phyloP scores from a whole-genome alignment of 2,797 vertebrate genomes.

The Aselliscus stoliczkanus region DNA sequence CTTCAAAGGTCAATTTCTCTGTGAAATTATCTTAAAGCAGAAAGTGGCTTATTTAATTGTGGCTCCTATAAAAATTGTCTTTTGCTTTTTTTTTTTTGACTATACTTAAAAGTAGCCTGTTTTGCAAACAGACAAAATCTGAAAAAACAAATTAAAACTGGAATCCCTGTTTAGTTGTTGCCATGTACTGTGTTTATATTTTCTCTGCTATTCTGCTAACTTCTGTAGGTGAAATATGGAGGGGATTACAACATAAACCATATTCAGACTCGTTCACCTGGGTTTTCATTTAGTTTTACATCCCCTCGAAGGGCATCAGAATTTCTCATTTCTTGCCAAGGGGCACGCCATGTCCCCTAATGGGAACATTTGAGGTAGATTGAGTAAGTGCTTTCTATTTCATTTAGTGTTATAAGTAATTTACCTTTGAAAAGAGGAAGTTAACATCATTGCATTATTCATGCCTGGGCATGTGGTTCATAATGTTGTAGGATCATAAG shows the following conservation, averaged over 20 bases:
- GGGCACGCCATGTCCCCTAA: neutral
- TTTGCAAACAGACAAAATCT: constrained; percentile 15
- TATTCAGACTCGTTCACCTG: neutral
- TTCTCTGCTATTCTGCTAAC: neutral
- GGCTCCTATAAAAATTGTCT: constrained; percentile 12
- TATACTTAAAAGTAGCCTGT: constrained; percentile 37
- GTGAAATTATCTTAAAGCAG: constrained; percentile 34
- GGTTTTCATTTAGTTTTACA: neutral
- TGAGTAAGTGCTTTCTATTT: neutral
- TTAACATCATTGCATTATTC: constrained; percentile 5
- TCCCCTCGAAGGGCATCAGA: neutral
- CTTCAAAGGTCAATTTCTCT: constrained; percentile 51
- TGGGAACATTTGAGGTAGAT: neutral
- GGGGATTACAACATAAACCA: neutral
- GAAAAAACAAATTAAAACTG: neutral
- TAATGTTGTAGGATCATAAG: neutral
- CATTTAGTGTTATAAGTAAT: constrained; percentile 10
- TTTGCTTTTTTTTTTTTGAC: constrained; percentile 62
- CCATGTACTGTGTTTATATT: neutral
- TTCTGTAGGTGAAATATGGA: neutral
- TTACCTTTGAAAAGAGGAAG: constrained; percentile 33
- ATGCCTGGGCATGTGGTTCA: neutral
- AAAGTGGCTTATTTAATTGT: constrained; percentile 12
- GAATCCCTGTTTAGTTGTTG: constrained; percentile 32
- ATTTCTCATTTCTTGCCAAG: constrained; percentile 28